Evolutionary conservation across 2,113 vertebrate species (phyloP).

Genomic region (Nyctereutes procyonoides): DNA sequence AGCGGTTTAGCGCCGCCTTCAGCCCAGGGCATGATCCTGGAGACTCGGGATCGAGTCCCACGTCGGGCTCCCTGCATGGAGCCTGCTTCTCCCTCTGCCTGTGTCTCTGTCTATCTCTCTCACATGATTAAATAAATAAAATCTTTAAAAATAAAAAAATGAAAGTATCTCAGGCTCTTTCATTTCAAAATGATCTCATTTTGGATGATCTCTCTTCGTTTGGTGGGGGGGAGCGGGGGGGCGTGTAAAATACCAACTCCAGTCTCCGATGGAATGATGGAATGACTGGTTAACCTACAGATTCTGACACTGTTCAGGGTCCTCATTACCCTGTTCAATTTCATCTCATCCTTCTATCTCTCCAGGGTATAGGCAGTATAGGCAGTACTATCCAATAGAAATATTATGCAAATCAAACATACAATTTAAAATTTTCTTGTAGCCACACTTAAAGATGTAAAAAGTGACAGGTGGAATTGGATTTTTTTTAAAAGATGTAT

Average conservation of each 20-base stretch:
- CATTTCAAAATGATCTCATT: neutral
- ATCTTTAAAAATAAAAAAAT: no score
- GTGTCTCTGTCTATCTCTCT: no score
- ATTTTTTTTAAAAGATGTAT: neutral
- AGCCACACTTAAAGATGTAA: slow-evolving; percentile 8
- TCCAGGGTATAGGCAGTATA: neutral
- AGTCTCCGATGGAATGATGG: neutral
- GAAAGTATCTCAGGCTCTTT: neutral
- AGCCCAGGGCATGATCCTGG: no score
- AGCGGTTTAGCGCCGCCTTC: no score
- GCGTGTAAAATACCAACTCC: neutral
- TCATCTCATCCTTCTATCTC: neutral
- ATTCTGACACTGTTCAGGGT: neutral
- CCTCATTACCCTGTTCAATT: neutral
- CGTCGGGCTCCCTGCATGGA: no score
- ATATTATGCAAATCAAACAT: neutral
- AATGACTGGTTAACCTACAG: neutral
- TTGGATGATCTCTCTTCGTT: neutral
- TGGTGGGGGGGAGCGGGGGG: neutral
- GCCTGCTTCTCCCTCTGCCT: no score
- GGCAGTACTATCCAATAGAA: neutral
- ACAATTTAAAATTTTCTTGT: neutral
- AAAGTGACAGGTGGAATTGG: neutral
- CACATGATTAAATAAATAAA: no score
- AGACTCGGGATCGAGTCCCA: no score